Evolutionary conservation across 1,140 invertebrate species (phyloP).

Genomic region (Rhynchophorus ferrugineus): DNA sequence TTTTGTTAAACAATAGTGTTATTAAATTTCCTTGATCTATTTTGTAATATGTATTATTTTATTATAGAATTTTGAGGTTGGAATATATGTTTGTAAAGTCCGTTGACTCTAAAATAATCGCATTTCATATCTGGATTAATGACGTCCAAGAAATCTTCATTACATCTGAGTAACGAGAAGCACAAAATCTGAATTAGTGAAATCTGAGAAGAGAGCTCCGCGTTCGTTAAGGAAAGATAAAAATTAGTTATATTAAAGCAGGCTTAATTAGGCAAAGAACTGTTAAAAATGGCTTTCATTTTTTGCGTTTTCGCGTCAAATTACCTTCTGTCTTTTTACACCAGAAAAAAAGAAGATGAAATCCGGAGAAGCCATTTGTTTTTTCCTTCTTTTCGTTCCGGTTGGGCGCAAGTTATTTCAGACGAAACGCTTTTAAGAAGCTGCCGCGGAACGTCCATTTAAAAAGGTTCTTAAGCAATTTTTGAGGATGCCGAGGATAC

Average conservation of each 20-base stretch:
- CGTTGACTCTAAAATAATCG: too few relatives aligned
- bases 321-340: not conserved
- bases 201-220: too few relatives aligned
- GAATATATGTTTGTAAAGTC: too few relatives aligned
- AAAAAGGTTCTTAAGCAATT: constrained; percentile 19
- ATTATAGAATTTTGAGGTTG: too few relatives aligned
- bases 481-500: constrained; percentile 13
- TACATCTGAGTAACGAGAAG: too few relatives aligned
- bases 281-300: not conserved
- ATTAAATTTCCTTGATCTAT: too few relatives aligned
- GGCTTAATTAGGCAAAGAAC: not conserved
- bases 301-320: not conserved
- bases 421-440: constrained; percentile 12
- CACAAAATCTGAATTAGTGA: too few relatives aligned
- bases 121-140: too few relatives aligned
- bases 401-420: not conserved
- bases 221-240: not conserved
- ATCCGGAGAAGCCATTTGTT: not conserved
- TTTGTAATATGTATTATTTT: too few relatives aligned
- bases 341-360: not conserved
- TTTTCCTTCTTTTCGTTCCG: not conserved
- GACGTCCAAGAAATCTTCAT: too few relatives aligned
- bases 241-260: not conserved
- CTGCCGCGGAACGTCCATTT: constrained; percentile 15
- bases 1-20: too few relatives aligned